These are phyloP conservation scores for Drosophila limbata DNA, from an alignment of 2,888 invertebrate species.

Conservation along the genomic window DNA sequence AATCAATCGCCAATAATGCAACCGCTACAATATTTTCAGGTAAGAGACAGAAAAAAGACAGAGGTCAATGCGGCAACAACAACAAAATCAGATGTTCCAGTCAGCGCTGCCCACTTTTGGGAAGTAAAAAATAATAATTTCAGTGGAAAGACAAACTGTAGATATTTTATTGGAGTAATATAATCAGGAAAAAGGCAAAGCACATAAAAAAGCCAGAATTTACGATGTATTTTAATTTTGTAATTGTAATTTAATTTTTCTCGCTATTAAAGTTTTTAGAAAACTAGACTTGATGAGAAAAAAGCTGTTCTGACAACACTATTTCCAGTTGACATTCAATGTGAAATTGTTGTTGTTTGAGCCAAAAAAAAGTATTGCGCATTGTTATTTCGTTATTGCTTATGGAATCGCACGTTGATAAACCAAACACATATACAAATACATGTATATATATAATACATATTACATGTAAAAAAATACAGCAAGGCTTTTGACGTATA, in stretches of 20 bases:
- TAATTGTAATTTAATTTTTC: background rate
- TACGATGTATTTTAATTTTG: no score
- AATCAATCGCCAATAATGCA: slow-evolving; percentile 82
- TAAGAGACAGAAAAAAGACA: slow-evolving; percentile 56
- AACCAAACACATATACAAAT: slow-evolving; percentile 33
- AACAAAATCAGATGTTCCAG: slow-evolving; percentile 36
- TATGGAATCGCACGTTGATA: slow-evolving; percentile 41
- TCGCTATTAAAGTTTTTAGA: background rate
- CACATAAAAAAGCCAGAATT: background rate
- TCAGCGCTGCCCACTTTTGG: background rate
- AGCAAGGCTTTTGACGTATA: slow-evolving; percentile 24
- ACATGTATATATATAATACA: background rate
- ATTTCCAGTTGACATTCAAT: slow-evolving; percentile 21
- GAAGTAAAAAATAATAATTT: background rate
- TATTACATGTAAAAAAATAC: slow-evolving; percentile 8
- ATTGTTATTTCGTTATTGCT: slow-evolving; percentile 49
- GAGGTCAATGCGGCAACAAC: background rate
- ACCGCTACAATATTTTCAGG: slow-evolving; percentile 80
- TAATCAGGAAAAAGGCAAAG: background rate
- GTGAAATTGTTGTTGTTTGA: slow-evolving; percentile 7
- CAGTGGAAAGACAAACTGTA: no score
- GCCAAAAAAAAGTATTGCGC: slow-evolving; percentile 47
- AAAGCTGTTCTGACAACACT: background rate
- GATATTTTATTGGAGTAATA: no score
- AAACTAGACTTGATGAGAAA: background rate